Evolutionary conservation across 2,888 invertebrate genomes (phyloP).

Genomic region (Selenia dentaria): DNA sequence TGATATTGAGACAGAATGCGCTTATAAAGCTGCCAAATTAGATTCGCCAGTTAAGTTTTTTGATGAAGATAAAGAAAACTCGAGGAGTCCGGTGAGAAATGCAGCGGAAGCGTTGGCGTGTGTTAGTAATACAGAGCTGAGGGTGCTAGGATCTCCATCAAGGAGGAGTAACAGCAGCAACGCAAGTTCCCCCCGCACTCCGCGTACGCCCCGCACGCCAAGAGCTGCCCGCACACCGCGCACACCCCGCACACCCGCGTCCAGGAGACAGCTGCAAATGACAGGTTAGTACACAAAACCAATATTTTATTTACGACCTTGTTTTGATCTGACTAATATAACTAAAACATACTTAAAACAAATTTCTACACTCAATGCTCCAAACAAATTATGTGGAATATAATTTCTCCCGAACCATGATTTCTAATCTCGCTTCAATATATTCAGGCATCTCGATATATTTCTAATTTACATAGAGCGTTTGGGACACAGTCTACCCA

Average conservation of each 20-base stretch:
- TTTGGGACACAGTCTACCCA: neutral
- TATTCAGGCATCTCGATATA: too few relatives aligned
- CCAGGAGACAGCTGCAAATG: slow-evolving; percentile 81
- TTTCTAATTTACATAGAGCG: too few relatives aligned
- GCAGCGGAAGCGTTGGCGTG: slow-evolving; percentile 70
- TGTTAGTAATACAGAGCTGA: slow-evolving; percentile 71
- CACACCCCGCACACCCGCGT: slow-evolving; percentile 75
- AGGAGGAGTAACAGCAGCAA: slow-evolving; percentile 56
- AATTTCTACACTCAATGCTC: too few relatives aligned
- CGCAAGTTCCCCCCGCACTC: slow-evolving; percentile 63
- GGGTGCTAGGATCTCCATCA: slow-evolving; percentile 71
- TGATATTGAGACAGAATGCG: slow-evolving; percentile 78
- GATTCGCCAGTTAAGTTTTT: slow-evolving; percentile 76
- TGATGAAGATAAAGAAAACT: slow-evolving; percentile 70
- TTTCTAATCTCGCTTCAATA: too few relatives aligned
- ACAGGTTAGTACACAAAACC: slow-evolving; percentile 63
- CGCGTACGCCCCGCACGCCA: slow-evolving; percentile 66
- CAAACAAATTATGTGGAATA: too few relatives aligned
- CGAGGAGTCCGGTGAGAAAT: slow-evolving; percentile 60
- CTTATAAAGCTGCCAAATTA: slow-evolving; percentile 64
- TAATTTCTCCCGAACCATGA: too few relatives aligned
- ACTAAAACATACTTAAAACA: too few relatives aligned
- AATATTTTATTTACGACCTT: neutral
- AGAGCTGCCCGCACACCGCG: slow-evolving; percentile 66
- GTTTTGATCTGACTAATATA: neutral